Base-by-base conservation (phyloP, 2,113 vertebrate species). In the Ceyx cyanopectus region DNA sequence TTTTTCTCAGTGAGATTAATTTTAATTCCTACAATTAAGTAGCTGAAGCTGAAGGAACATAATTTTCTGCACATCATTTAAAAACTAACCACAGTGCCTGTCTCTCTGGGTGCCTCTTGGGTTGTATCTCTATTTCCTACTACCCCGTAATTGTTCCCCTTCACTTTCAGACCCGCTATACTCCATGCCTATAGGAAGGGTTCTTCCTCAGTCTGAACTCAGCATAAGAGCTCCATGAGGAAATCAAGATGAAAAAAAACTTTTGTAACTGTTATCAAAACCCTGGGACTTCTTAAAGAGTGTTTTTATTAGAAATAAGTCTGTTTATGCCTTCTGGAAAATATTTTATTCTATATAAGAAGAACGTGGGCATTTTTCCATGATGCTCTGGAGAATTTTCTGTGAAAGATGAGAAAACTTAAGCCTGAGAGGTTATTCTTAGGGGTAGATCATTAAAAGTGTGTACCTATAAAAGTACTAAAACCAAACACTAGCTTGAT, bases 281-380 rank as follows among this genome's bases (percentile, higher is more conserved):
- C 7, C 15, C 17, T 76, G 34, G 3, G 19, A 74, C 43, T 89
- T n/a, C 90, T 90, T 86, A 63, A 92, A 95, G 54, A 74, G 20
- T 9, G 90, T 45, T 69, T 96, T 72, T 69, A 76, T 56, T 6
- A 86, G 72, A 92, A 88, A 56, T 30, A 79, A 92, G 40, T 87
- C 29, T 89, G 12, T 91, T 90, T 81, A 46, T 87, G 41, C n/a
- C 50, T 91, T 90, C 21, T 78, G 77, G 50, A 82, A 95, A 91
- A 82, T 65, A 88, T 69, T 61, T 93, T 7, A 79, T 93, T 68
- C 10, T 73, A 45, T 58, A 51, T 24, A 89, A 87, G 16, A 91
- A 65, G 30, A 78, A 76, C 27, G 10, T 69, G 10, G 27, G 46
- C 21, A 40, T 23, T 78, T 79, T 85, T 84, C 56, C 82, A 16